A percentile compares a stretch with the other conserved stretches of the same genome.
Evolutionary conservation across 2,113 vertebrate species (phyloP).

Genomic region (Cavia aperea): DNA sequence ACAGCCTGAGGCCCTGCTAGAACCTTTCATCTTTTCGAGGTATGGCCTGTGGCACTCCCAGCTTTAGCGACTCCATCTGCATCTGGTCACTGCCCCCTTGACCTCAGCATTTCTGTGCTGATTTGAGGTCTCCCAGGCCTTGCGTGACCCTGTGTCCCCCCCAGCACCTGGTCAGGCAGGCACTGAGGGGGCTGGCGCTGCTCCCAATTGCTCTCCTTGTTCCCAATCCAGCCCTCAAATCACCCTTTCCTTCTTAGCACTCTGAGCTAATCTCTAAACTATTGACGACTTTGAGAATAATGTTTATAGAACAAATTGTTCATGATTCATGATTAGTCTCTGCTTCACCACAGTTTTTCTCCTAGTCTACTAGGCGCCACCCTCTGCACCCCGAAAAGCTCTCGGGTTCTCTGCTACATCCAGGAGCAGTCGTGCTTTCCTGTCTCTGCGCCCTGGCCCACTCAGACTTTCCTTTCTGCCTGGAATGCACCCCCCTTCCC

Average conservation of each 20-base stretch:
- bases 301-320: neutral
- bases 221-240: neutral
- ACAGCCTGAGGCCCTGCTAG: neutral
- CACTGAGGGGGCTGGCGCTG: neutral
- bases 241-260: neutral
- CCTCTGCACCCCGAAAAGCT: neutral
- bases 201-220: neutral
- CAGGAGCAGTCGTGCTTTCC: neutral
- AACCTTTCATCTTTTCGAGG: neutral
- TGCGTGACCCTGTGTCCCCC: neutral
- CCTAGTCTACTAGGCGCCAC: neutral
- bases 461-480: neutral
- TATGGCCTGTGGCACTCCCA: neutral
- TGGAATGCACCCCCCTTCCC: neutral
- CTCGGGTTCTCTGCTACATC: neutral
- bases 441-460: neutral
- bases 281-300: neutral
- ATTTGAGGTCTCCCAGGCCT: neutral
- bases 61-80: too few species aligned
- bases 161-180: neutral
- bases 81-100: fast-evolving
- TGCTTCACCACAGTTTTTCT: neutral
- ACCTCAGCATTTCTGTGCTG: neutral
- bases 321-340: neutral
- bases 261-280: neutral